These are phyloP conservation scores for Mobula birostris DNA, from an alignment of 2,113 vertebrate species.

Conservation along the genomic window DNA sequence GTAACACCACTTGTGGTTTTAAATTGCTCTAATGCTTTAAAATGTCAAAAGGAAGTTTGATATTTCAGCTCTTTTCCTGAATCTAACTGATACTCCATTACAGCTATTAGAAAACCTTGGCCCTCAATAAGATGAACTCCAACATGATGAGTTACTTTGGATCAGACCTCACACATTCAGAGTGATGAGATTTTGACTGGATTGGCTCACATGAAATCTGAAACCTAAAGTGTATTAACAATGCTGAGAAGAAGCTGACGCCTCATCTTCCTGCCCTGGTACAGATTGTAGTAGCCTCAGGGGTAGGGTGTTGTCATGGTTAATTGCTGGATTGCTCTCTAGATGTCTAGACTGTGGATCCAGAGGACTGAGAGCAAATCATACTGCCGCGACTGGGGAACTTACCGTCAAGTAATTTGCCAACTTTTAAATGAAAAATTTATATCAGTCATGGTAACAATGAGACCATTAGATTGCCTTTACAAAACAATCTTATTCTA, in stretches of 20 bases:
- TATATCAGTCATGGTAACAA: too few species aligned
- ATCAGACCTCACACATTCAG: neutral
- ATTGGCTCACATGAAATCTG: neutral
- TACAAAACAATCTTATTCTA: too few species aligned
- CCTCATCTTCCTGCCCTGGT: neutral
- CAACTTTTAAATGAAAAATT: too few species aligned
- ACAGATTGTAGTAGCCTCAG: neutral
- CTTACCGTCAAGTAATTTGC: too few species aligned
- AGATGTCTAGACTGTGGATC: too few species aligned
- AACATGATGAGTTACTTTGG: neutral
- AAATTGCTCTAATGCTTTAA: neutral
- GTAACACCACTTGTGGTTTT: neutral
- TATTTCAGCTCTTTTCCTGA: neutral
- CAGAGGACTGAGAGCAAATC: too few species aligned
- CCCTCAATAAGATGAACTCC: neutral
- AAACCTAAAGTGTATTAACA: neutral
- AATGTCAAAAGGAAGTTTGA: neutral
- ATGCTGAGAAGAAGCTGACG: neutral
- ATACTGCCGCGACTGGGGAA: too few species aligned
- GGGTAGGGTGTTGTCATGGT: too few species aligned
- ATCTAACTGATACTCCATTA: neutral
- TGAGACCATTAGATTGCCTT: too few species aligned
- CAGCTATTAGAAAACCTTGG: neutral
- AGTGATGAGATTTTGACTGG: neutral
- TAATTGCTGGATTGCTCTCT: too few species aligned